These are phyloP conservation scores for Clytia hemisphaerica DNA, from an alignment of 30 jellyfish, hydroid and myxozoan species.

Conservation along the genomic window DNA sequence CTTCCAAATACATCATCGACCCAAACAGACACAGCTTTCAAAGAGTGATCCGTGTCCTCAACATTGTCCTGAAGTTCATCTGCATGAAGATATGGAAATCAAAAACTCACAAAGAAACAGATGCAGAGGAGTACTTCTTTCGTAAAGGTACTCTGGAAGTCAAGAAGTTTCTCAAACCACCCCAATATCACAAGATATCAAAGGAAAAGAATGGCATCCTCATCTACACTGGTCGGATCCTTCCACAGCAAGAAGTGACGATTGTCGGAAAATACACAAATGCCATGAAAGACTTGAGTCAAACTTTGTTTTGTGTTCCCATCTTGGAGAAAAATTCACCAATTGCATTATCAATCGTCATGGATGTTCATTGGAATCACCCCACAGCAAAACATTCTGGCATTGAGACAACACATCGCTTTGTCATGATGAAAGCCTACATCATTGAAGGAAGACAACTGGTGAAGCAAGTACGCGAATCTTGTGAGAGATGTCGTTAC, in stretches of 20 bases:
- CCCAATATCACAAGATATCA: too few species aligned
- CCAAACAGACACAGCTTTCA: constrained; percentile 3
- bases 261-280: background rate
- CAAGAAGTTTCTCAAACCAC: background rate
- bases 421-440: too few species aligned
- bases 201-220: too few species aligned
- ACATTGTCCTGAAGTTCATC: background rate
- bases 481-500: background rate
- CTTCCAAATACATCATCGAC: background rate
- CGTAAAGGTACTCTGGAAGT: constrained; percentile 4
- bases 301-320: too few species aligned
- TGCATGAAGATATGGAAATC: background rate
- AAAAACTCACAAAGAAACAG: background rate
- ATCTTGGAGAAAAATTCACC: too few species aligned
- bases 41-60: background rate
- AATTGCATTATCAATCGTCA: too few species aligned
- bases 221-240: constrained; percentile 2
- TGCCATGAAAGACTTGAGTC: background rate
- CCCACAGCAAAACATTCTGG: too few species aligned
- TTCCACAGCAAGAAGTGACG: background rate
- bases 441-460: background rate
- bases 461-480: too few species aligned
- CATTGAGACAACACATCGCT: background rate
- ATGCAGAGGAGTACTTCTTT: background rate
- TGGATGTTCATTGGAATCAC: too few species aligned